Evolutionary conservation across 1,140 invertebrate species (phyloP).

Genomic region (Apis laboriosa): DNA sequence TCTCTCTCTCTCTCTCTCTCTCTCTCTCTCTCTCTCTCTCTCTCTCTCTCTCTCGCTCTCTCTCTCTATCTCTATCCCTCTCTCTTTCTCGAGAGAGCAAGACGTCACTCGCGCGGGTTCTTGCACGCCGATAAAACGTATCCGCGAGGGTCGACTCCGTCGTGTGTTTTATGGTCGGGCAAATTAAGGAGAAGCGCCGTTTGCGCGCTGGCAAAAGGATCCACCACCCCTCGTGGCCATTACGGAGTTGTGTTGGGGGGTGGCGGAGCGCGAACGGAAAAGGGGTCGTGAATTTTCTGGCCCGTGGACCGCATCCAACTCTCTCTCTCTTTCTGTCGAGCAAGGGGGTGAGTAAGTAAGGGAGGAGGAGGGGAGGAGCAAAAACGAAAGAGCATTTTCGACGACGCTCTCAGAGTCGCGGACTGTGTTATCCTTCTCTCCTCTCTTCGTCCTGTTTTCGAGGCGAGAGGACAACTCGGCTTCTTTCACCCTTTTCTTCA

Average conservation of each 20-base stretch:
- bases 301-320: slow-evolving; percentile 34
- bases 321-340: not conserved
- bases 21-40: not conserved
- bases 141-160: slow-evolving; percentile 8
- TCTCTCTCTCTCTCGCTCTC: too few species aligned
- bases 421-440: slow-evolving; percentile 49
- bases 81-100: not conserved
- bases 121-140: slow-evolving; percentile 41
- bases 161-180: slow-evolving; percentile 43
- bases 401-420: slow-evolving; percentile 24
- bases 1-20: not conserved
- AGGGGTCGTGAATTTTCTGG: slow-evolving; percentile 53
- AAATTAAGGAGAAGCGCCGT: slow-evolving; percentile 55
- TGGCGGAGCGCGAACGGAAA: slow-evolving; percentile 47
- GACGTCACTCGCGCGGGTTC: not conserved
- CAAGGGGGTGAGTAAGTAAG: too few species aligned
- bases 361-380: not conserved
- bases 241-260: slow-evolving; percentile 45
- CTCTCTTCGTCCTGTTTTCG: slow-evolving; percentile 13
- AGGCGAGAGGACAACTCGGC: not conserved
- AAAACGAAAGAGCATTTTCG: slow-evolving; percentile 45
- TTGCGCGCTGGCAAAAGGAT: slow-evolving; percentile 60
- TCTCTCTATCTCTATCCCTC: too few species aligned
- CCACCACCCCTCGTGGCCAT: slow-evolving; percentile 72
- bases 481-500: not conserved